phyloP scores from a whole-genome alignment of 1,140 invertebrate genomes.

The Pentalonia nigronervosa region DNA sequence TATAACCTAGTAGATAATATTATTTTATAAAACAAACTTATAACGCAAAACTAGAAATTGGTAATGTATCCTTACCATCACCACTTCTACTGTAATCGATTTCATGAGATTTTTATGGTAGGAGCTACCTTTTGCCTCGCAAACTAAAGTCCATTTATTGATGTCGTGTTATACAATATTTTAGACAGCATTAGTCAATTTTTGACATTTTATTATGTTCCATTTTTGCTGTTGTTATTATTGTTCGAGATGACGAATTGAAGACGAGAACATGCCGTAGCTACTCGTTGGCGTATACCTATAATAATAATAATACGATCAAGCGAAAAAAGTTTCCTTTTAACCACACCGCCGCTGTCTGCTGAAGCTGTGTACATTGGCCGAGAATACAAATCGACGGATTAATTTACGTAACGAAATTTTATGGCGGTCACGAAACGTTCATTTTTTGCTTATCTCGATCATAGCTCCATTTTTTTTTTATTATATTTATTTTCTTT shows the following conservation, averaged over 20 bases:
- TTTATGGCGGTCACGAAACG: constrained; percentile 31
- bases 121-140: not conserved
- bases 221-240: not conserved
- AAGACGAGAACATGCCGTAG: not conserved
- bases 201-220: not conserved
- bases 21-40: not conserved
- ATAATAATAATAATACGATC: not conserved
- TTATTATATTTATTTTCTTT: not conserved
- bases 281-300: not conserved
- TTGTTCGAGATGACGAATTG: not conserved
- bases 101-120: not conserved
- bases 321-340: not conserved
- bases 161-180: not conserved
- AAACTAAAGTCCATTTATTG: not conserved
- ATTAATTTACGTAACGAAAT: constrained; percentile 24
- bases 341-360: not conserved
- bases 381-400: constrained; percentile 26
- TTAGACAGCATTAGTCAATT: not conserved
- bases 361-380: not conserved
- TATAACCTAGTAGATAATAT: not conserved
- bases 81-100: not conserved
- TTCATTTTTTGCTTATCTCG: not conserved
- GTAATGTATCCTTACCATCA: not conserved
- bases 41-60: not conserved
- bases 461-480: not conserved